Evolutionary conservation across 1,140 invertebrate species (phyloP), one percentile per base, ranked within the genome.

Genomic region (Ostrea denselamellosa): DNA sequence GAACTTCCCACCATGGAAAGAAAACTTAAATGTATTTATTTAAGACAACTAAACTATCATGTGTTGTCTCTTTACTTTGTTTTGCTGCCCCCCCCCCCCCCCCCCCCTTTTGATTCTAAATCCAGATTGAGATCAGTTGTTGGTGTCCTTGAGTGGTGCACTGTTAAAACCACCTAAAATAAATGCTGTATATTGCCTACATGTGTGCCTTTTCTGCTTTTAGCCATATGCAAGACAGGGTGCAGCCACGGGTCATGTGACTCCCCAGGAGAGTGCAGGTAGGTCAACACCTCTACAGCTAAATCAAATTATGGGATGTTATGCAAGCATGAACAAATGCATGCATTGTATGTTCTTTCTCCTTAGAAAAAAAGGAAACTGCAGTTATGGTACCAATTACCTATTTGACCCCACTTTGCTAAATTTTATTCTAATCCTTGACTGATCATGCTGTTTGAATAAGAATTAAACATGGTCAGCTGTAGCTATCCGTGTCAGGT

Each of bases 191-290:
- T 86, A 25, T 62, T 62, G 56, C 56, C 56, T 82, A 56, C 44
- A 82, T 86, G 68, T 82, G 53, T 56, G 28, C 77, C 54, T 17
- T 14, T 85, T 28, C 89, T 90, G 65, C 62, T 85, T 83, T 92
- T 90, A 98, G 98, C 98, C 85, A 97, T 97, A 93, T 99, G 98
- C 96, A 95, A 97, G 94, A 96, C 97, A 94, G 98, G 98, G 93
- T 99, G 98, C 85, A 96, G 97, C 93, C 97, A 98, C 95, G 98
- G 98, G 93, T 97, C 97, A 95, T 99, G 98, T 96, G 97, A 96
- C 92, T 96, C 96, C 94, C 98, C 98, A 92, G 97, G 98, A 96
- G 97, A 99, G 96, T 99, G 98, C 97, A 96, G 96, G 98, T 98
- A 96, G 97, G 98, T 98, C 22, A 22, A 81, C n/a, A 19, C 2